Evolutionary conservation across 2,888 invertebrate genomes (phyloP).

Genomic region (Chironomus riparius): DNA sequence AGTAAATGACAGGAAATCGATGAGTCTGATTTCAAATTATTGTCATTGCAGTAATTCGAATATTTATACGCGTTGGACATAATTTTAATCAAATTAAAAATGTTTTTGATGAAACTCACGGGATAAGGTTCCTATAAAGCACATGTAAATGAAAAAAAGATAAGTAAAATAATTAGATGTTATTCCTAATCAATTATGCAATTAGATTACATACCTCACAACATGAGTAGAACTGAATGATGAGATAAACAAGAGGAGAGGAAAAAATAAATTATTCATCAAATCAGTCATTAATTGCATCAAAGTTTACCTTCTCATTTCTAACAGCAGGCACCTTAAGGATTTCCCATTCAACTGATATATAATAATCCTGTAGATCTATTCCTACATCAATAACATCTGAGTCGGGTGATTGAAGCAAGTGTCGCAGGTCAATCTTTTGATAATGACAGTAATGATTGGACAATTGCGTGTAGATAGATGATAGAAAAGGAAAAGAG

Average conservation of each 20-base stretch:
- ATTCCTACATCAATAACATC: constrained; percentile 84
- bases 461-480: neutral
- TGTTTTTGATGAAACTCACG: neutral
- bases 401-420: constrained; percentile 77
- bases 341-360: constrained; percentile 98
- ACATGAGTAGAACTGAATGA: constrained; percentile 13
- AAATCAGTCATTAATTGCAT: neutral
- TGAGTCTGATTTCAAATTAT: no score
- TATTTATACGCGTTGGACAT: no score
- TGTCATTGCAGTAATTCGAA: no score
- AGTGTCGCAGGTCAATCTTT: constrained; percentile 81
- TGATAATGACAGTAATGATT: neutral
- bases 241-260: neutral
- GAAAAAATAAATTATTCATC: neutral
- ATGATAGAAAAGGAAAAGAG: neutral
- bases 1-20: no score
- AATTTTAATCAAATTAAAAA: no score
- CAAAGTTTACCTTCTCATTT: constrained; percentile 56
- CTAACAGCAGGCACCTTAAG: constrained; percentile 84
- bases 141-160: no score
- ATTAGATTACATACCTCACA: constrained; percentile 5
- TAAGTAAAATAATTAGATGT: no score
- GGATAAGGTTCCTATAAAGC: neutral
- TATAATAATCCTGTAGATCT: constrained; percentile 88
- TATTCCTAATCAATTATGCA: no score